phyloP scores from a whole-genome alignment of 2,113 vertebrate genomes.

The Psittacara wagleri region DNA sequence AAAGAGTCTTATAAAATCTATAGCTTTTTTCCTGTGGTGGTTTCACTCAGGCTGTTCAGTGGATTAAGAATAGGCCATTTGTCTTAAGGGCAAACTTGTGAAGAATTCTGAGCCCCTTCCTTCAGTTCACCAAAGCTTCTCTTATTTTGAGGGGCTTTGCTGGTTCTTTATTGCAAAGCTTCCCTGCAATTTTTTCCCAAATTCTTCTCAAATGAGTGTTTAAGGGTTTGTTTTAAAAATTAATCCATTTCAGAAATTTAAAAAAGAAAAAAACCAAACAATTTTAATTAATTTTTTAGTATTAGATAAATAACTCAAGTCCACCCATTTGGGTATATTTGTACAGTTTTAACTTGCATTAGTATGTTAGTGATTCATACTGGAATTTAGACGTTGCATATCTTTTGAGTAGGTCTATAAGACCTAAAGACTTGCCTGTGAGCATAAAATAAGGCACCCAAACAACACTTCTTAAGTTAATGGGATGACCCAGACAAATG shows the following conservation, averaged over 20 bases:
- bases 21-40: not conserved
- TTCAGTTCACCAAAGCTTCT: not conserved
- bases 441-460: not conserved
- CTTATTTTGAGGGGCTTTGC: not conserved
- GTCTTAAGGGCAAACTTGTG: not conserved
- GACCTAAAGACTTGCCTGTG: not conserved
- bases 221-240: not conserved
- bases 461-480: not conserved
- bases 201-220: not conserved
- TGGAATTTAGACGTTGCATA: not conserved
- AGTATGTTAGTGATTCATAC: not conserved
- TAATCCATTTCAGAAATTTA: not conserved
- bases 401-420: not conserved
- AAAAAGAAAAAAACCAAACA: rapidly evolving
- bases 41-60: not conserved
- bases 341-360: not conserved
- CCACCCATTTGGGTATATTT: not conserved
- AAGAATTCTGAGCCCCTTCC: not conserved
- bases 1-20: not conserved
- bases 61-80: not conserved
- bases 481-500: not conserved
- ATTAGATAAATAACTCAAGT: not conserved
- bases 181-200: not conserved
- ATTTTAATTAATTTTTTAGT: not conserved
- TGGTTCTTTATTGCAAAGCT: not conserved